Percentiles rank a stretch among this genome's conserved stretches.
Conservation (phyloP, 2,888 invertebrate species). For the Pegoplata infirma region DNA sequence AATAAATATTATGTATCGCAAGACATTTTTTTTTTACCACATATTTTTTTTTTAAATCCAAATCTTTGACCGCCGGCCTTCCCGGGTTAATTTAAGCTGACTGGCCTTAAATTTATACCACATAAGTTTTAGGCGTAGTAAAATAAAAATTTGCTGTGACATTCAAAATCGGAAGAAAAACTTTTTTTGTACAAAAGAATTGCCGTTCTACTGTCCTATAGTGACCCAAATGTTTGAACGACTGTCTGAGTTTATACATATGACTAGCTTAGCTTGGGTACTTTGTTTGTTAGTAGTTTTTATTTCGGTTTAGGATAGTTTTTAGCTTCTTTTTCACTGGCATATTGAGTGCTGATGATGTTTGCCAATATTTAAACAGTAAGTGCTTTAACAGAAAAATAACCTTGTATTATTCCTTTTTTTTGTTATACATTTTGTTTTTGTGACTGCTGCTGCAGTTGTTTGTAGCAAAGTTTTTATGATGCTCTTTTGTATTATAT, state of each 20-base stretch:
- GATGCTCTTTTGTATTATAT: no score
- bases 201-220: no score
- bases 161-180: no score
- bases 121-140: no score
- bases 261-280: slow-evolving; percentile 7
- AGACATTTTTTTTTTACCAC: no score
- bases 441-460: slow-evolving; percentile 25
- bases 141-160: no score
- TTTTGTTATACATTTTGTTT: slow-evolving; percentile 35
- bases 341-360: slow-evolving; percentile 63
- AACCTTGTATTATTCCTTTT: slow-evolving; percentile 55
- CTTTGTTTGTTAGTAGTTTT: slow-evolving; percentile 11
- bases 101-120: no score
- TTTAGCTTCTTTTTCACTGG: slow-evolving; percentile 51
- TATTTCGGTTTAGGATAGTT: slow-evolving; percentile 7
- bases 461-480: slow-evolving; percentile 29
- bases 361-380: slow-evolving; percentile 63
- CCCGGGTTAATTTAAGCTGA: no score
- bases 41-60: no score
- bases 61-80: no score
- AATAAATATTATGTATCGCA: no score
- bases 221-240: not conserved
- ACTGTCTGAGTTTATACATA: not conserved
- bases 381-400: slow-evolving; percentile 62
- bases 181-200: no score